phyloP scores from a whole-genome alignment of 2,113 vertebrate genomes.

The Falco punctatus region DNA sequence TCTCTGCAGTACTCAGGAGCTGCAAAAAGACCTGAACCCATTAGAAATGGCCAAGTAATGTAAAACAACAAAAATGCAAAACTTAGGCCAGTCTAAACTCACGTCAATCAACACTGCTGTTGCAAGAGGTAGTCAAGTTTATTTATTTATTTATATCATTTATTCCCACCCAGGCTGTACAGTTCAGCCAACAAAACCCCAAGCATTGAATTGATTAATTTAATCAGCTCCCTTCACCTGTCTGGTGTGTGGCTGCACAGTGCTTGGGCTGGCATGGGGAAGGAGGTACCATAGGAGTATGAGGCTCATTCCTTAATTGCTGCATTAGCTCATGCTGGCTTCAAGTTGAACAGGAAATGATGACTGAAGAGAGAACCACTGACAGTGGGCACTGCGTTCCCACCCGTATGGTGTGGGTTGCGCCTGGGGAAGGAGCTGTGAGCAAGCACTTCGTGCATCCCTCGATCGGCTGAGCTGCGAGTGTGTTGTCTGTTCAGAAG shows the following conservation, averaged over 20 bases:
- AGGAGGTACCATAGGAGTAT: background rate
- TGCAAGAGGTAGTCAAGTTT: background rate
- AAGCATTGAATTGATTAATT: background rate
- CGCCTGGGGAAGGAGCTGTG: background rate
- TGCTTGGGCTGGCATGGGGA: background rate
- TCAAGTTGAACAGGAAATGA: background rate
- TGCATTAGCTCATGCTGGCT: background rate
- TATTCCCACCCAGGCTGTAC: background rate
- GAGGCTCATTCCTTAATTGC: background rate
- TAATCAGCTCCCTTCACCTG: background rate
- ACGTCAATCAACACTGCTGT: background rate
- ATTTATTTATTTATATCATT: background rate
- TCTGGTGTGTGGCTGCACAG: fast-evolving
- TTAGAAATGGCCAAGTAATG: background rate
- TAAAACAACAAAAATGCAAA: background rate
- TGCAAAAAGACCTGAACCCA: background rate
- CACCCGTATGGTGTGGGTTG: fast-evolving
- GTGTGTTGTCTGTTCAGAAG: background rate
- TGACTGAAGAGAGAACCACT: background rate
- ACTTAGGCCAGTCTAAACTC: background rate
- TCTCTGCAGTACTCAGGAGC: background rate
- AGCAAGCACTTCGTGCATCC: background rate
- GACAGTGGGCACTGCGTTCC: background rate
- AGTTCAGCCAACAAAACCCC: background rate
- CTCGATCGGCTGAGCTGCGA: background rate